A percentile compares a stretch with the other conserved stretches of the same genome.
Evolutionary conservation across 2,797 vertebrate species (phyloP).

Genomic region (Poecilia picta): DNA sequence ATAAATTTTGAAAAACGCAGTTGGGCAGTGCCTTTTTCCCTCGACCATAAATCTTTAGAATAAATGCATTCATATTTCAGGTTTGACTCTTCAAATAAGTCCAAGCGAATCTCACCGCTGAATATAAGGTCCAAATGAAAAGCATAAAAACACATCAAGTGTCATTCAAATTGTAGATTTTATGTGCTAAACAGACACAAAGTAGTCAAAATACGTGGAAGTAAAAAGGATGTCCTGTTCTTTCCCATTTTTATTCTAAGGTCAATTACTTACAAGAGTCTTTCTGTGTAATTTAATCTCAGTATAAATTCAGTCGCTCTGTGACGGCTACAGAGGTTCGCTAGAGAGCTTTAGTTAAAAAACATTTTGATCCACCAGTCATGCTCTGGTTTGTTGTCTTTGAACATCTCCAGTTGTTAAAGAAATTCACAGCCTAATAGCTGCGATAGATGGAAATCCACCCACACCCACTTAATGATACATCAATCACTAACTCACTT

Average conservation of each 20-base stretch:
- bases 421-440: background rate
- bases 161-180: background rate
- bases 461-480: background rate
- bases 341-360: background rate
- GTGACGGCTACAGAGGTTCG: background rate
- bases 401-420: background rate
- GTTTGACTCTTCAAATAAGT: conserved; percentile 9
- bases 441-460: background rate
- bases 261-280: background rate
- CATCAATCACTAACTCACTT: background rate
- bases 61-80: conserved; percentile 16
- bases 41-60: conserved; percentile 25
- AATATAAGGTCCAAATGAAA: conserved; percentile 8
- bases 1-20: conserved; percentile 53
- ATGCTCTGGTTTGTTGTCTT: background rate
- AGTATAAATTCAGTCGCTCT: background rate
- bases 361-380: background rate
- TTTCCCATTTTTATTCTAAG: no score
- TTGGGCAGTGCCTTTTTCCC: conserved; percentile 14
- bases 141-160: conserved; percentile 14
- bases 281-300: background rate
- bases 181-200: background rate
- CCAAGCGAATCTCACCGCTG: conserved; percentile 20
- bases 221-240: background rate
- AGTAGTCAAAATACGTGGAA: background rate